A percentile compares a stretch with the other conserved stretches of the same genome.
phyloP scores from a whole-genome alignment of 1,140 invertebrate genomes.

The Drosophila willistoni region DNA sequence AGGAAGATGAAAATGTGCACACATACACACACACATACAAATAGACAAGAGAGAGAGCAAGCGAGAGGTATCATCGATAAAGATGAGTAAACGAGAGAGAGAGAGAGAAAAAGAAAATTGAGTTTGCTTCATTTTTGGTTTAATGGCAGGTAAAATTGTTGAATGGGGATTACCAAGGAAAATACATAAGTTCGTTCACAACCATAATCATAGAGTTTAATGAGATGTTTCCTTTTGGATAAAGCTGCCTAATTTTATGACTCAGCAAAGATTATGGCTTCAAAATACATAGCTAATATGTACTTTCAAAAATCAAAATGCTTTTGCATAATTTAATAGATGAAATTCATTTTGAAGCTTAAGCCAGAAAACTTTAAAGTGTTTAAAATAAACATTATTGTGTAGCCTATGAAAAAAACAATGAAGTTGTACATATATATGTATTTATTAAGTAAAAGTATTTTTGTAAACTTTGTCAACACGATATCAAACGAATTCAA shows the following conservation, averaged over 20 bases:
- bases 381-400: too few species aligned
- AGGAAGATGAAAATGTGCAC: not conserved
- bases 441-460: too few species aligned
- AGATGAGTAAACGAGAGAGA: conserved; percentile 6
- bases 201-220: conserved; percentile 5
- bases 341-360: too few species aligned
- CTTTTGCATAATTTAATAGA: too few species aligned
- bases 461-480: too few species aligned
- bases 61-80: conserved; percentile 3
- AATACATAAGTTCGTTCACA: not conserved
- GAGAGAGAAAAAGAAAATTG: not conserved
- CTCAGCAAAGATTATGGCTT: not conserved
- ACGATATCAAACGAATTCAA: too few species aligned
- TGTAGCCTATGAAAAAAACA: too few species aligned
- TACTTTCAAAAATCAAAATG: too few species aligned
- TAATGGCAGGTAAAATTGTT: conserved; percentile 17
- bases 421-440: too few species aligned
- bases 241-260: not conserved
- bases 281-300: not conserved
- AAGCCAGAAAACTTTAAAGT: too few species aligned
- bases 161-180: conserved; percentile 4
- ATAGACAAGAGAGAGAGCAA: not conserved
- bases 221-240: conserved; percentile 5
- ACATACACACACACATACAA: not conserved
- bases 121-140: conserved; percentile 19